phyloP scores from a whole-genome alignment of 2,113 vertebrate species.

The Chaetops frenatus region DNA sequence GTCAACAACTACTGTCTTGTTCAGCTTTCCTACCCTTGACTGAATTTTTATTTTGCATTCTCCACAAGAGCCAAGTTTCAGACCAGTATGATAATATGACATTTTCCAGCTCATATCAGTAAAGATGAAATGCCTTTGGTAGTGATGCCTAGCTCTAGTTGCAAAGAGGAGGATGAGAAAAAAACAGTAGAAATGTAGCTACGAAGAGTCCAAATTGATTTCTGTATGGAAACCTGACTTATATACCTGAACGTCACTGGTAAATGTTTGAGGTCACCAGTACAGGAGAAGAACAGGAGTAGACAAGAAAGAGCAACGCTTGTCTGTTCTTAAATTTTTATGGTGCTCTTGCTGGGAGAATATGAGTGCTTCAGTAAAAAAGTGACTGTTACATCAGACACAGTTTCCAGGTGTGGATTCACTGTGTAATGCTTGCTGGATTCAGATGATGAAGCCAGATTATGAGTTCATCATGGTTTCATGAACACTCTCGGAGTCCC shows the following conservation, averaged over 20 bases:
- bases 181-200: background rate
- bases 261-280: background rate
- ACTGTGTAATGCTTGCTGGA: background rate
- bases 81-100: background rate
- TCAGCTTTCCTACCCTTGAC: background rate
- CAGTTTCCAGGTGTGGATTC: background rate
- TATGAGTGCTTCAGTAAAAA: background rate
- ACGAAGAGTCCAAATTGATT: background rate
- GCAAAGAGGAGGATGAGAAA: background rate
- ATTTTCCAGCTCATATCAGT: background rate
- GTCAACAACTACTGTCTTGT: background rate
- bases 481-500: accelerated
- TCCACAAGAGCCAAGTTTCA: background rate
- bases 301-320: background rate
- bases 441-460: background rate
- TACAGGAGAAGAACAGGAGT: background rate
- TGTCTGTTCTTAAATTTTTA: background rate
- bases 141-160: background rate
- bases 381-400: background rate
- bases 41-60: background rate
- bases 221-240: background rate
- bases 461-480: accelerated
- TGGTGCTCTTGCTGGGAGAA: background rate
- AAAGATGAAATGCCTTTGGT: background rate
- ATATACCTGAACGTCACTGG: background rate